Evolutionary conservation across 2,888 invertebrate species (phyloP).

Genomic region (Parnassius apollo): DNA sequence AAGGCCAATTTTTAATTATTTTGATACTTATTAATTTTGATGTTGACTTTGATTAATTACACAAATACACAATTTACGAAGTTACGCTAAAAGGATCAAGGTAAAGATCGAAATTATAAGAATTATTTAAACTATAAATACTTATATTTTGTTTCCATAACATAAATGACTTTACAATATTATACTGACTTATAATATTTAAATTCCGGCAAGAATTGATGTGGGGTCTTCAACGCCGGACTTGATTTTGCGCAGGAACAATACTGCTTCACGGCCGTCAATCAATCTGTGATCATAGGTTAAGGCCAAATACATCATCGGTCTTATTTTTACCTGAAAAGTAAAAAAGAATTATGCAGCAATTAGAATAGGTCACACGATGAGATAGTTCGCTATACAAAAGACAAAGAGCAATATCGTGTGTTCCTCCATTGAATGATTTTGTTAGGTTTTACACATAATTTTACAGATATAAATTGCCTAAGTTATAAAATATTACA

Average conservation of each 20-base stretch:
- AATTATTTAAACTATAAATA: background rate
- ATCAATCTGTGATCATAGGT: constrained; percentile 99
- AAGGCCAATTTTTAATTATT: too few relatives aligned
- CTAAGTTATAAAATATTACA: too few relatives aligned
- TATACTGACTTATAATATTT: constrained; percentile 48
- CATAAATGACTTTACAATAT: background rate
- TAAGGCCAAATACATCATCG: constrained; percentile 99
- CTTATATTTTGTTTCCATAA: background rate
- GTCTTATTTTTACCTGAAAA: constrained; percentile 95
- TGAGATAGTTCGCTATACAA: too few relatives aligned
- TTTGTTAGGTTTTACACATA: too few relatives aligned
- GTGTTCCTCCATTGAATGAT: too few relatives aligned
- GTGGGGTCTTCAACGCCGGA: constrained; percentile 98
- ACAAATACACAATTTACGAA: too few relatives aligned
- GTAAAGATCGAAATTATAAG: too few relatives aligned
- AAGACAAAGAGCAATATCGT: too few relatives aligned
- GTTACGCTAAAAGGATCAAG: too few relatives aligned
- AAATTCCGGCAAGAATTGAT: constrained; percentile 95
- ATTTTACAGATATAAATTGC: too few relatives aligned
- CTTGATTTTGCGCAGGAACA: constrained; percentile 97
- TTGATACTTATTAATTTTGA: too few relatives aligned
- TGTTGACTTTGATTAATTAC: too few relatives aligned
- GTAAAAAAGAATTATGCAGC: background rate
- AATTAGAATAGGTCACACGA: background rate
- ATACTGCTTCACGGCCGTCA: constrained; percentile 99